phyloP scores from a whole-genome alignment of 2,113 vertebrate species.

The Cyprinodon brontotheroides region DNA sequence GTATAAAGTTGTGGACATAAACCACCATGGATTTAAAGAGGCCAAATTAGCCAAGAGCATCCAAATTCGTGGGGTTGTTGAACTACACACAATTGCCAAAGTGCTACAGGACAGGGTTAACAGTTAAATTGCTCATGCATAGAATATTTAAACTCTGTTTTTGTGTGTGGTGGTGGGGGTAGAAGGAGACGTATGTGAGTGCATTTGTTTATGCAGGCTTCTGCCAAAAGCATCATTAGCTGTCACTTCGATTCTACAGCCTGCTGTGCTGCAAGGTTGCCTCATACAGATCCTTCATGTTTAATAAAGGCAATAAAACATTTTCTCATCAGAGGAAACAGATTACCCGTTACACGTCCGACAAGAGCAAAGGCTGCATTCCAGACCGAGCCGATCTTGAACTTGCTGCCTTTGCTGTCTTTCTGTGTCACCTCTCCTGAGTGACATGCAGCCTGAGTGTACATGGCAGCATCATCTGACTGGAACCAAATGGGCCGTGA shows the following conservation, averaged over 20 bases:
- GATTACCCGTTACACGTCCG: neutral
- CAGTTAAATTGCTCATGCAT: constrained; percentile 63
- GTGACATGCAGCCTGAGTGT: constrained; percentile 59
- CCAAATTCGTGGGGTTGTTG: constrained; percentile 42
- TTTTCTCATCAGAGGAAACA: constrained; percentile 1
- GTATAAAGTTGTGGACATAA: constrained; percentile 16
- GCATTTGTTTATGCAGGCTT: constrained; percentile 1
- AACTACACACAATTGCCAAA: constrained; percentile 26
- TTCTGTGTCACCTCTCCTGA: constrained; percentile 46
- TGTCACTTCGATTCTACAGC: constrained; percentile 12
- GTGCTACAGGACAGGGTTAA: constrained; percentile 38
- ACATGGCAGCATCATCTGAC: constrained; percentile 66
- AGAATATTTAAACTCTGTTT: constrained; percentile 30
- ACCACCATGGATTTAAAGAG: constrained; percentile 9
- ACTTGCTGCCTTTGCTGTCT: constrained; percentile 5
- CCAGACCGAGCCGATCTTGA: constrained; percentile 25
- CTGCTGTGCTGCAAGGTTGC: constrained; percentile 7
- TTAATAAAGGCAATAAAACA: constrained; percentile 17
- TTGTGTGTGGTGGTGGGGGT: neutral
- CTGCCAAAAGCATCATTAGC: constrained; percentile 9
- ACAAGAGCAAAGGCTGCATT: constrained; percentile 1
- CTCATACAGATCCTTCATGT: constrained; percentile 3
- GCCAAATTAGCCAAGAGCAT: constrained; percentile 18
- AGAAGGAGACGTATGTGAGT: neutral
- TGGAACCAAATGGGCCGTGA: constrained; percentile 68